phyloP scores from a whole-genome alignment of 1,140 invertebrate genomes.

The Aporrectodea caliginosa region DNA sequence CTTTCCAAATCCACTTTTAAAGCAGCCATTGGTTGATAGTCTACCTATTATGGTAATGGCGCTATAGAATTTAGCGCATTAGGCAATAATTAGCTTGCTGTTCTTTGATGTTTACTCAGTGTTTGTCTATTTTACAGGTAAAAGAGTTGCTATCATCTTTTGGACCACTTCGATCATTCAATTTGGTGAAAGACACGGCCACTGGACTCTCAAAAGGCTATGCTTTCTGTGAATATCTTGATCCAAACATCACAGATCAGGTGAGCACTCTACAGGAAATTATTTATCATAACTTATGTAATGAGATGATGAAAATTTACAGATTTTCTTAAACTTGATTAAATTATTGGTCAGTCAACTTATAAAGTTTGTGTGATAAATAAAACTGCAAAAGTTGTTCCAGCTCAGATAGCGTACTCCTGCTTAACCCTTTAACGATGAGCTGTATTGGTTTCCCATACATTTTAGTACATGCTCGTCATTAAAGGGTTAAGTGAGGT shows the following conservation, averaged over 20 bases:
- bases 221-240: conserved; percentile 35
- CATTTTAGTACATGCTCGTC: no score
- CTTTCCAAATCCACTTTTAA: no score
- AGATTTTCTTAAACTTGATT: neutral
- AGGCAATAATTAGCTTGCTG: no score
- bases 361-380: neutral
- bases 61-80: no score
- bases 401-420: no score
- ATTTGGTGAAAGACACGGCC: conserved; percentile 31
- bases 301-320: neutral
- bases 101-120: no score
- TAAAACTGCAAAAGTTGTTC: no score
- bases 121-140: neutral
- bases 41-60: no score
- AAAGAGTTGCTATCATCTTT: conserved; percentile 33
- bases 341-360: neutral
- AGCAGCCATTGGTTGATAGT: no score
- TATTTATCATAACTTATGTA: neutral
- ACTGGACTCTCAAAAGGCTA: conserved; percentile 34
- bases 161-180: conserved; percentile 33
- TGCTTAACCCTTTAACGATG: no score
- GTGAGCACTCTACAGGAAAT: conserved; percentile 64
- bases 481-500: no score
- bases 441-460: no score
- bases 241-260: conserved; percentile 43